Conservation (phyloP, 2,113 vertebrate species). For the Colossoma macropomum region DNA sequence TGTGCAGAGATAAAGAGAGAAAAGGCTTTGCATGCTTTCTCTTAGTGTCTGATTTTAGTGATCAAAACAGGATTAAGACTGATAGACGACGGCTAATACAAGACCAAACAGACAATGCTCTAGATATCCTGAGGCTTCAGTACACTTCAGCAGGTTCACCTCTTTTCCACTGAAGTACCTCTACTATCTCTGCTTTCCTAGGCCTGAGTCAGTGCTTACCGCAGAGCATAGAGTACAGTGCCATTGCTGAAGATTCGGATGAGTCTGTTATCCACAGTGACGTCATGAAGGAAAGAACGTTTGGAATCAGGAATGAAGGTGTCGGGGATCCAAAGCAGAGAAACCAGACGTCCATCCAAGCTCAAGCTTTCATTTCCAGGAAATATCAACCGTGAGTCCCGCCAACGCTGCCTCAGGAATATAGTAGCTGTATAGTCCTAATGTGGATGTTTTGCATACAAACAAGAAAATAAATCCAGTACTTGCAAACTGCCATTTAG, state of each 20-base stretch:
- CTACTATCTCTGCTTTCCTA: background rate
- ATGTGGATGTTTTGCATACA: no score
- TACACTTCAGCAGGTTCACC: background rate
- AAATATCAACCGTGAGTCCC: conserved; percentile 85
- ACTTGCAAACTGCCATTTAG: background rate
- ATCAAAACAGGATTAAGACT: background rate
- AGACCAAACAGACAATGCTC: background rate
- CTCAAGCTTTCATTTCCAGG: conserved; percentile 89
- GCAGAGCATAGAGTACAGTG: conserved; percentile 86
- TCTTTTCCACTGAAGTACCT: background rate
- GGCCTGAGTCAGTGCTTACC: conserved; percentile 64
- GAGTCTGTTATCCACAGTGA: conserved; percentile 89
- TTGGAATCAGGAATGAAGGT: conserved; percentile 92
- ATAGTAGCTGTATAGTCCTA: conserved; percentile 90
- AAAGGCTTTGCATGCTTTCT: background rate
- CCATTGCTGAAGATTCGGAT: conserved; percentile 91
- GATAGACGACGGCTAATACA: background rate
- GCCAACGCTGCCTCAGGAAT: conserved; percentile 89
- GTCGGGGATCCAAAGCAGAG: conserved; percentile 89
- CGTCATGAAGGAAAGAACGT: conserved; percentile 89
- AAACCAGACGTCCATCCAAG: conserved; percentile 86
- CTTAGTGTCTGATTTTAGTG: background rate
- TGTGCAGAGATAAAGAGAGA: conserved; percentile 66
- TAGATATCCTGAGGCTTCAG: background rate
- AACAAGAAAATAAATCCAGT: background rate